phyloP scores from a whole-genome alignment of 92 coral and sea anemone species.

The Zoanthus sociatus region DNA sequence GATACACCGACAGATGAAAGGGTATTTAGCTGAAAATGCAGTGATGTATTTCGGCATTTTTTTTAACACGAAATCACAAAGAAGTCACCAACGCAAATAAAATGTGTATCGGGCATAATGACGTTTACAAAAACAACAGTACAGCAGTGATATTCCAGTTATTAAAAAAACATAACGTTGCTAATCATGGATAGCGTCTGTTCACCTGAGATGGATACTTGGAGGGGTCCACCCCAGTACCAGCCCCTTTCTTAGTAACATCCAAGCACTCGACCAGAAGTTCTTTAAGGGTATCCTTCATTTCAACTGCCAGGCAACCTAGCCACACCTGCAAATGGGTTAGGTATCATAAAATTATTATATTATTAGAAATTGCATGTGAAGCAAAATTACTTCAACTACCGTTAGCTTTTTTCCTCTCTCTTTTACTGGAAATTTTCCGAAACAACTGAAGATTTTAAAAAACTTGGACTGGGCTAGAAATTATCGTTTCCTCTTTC shows the following conservation, averaged over 20 bases:
- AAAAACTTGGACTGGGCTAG: too few relatives aligned
- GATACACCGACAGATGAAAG: too few relatives aligned
- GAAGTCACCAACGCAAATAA: too few relatives aligned
- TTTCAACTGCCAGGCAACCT: constrained; percentile 91
- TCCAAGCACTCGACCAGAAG: constrained; percentile 85
- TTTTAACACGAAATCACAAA: too few relatives aligned
- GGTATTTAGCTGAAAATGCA: too few relatives aligned
- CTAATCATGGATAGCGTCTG: background rate
- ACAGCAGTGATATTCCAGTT: background rate
- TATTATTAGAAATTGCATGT: background rate
- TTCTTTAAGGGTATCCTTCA: constrained; percentile 96
- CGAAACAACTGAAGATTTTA: too few relatives aligned
- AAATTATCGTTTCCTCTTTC: too few relatives aligned
- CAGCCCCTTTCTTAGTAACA: constrained; percentile 85
- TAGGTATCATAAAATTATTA: background rate
- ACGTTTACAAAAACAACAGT: too few relatives aligned
- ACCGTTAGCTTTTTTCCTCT: background rate
- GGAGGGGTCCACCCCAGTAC: constrained; percentile 94
- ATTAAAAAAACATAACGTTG: background rate
- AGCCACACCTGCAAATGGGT: constrained; percentile 85
- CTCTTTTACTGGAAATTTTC: too few relatives aligned
- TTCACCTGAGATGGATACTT: constrained; percentile 97
- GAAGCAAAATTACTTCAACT: background rate
- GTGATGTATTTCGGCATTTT: too few relatives aligned
- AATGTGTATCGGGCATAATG: too few relatives aligned